Evolutionary conservation across 2,888 invertebrate genomes (phyloP), one percentile per base, ranked within the genome.

Genomic region (Gasteruption jaculator): DNA sequence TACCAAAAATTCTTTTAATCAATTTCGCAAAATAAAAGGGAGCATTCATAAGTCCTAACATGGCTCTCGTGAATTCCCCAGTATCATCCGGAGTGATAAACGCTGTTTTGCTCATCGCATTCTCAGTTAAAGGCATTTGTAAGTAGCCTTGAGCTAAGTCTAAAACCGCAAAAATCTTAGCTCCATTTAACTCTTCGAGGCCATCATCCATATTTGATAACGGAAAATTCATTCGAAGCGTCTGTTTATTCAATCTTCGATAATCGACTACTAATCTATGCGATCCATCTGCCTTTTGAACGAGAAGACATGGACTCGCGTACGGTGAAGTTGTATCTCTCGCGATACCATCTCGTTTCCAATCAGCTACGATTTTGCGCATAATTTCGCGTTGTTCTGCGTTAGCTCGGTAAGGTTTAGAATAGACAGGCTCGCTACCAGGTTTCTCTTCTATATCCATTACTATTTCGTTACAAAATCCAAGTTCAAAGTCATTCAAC

Each of bases 1-100:
- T 44, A 0, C 50, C 43, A 7, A 63, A 42, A 6, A 41, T 32
- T 6, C 26, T 21, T 5, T 47, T 15, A 35, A 44, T 50, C 5
- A 47, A 14, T 21, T 46, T 44, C 0, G 43, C 35, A 41, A 59
- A 65, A 11, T 56, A 57, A 14, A 46, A 48, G 2, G 57, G 56
- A 0, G 57, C 57, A 32, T 63, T 61, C 21, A 52, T 43, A 3
- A 61, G 41, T 1, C 60, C 61, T 20, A 61, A 65, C 14, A 58
- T 55, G 43, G 55, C 52, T 0, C 49, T 16, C 4, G 49, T 39
- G 27, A 56, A 63, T 42, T 58, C 56, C 8, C 52, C 63, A 0
- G 57, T 49, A 4, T 46, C 43, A 3, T 52, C 49, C 1, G 51
- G 53, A 6, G 56, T 58, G 2, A 58, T 50, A n/a, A 45, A 56